Conservation (phyloP, 2,797 vertebrate genomes). For the Neopelma chrysocephalum region DNA sequence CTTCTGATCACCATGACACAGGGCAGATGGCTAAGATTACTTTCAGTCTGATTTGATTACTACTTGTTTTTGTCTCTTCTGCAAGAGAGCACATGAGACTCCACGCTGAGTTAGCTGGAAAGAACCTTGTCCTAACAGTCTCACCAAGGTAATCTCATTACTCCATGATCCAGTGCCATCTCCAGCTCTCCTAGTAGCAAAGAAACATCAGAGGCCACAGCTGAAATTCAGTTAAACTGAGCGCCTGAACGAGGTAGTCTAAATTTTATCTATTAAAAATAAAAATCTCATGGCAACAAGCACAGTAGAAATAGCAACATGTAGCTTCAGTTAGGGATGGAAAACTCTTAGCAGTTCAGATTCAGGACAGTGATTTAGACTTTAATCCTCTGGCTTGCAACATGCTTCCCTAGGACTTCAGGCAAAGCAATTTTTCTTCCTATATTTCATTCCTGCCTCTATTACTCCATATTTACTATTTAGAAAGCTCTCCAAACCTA, state of each 20-base stretch:
- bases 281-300: background rate
- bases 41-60: slow-evolving; percentile 67
- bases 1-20: slow-evolving; percentile 49
- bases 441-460: background rate
- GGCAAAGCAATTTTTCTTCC: background rate
- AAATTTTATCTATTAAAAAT: background rate
- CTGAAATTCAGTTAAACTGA: background rate
- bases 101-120: background rate
- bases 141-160: background rate
- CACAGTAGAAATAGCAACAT: background rate
- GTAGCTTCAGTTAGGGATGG: background rate
- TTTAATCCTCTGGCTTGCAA: background rate
- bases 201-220: background rate
- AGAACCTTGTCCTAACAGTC: background rate
- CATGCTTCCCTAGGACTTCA: background rate
- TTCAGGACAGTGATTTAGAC: background rate
- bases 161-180: background rate
- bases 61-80: slow-evolving; percentile 35
- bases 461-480: background rate
- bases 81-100: background rate
- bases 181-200: background rate
- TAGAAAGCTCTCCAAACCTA: background rate
- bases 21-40: slow-evolving; percentile 63
- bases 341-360: background rate
- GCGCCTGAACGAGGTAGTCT: background rate